Evolutionary conservation across 2,113 vertebrate genomes (phyloP).

Genomic region (Ondatra zibethicus): DNA sequence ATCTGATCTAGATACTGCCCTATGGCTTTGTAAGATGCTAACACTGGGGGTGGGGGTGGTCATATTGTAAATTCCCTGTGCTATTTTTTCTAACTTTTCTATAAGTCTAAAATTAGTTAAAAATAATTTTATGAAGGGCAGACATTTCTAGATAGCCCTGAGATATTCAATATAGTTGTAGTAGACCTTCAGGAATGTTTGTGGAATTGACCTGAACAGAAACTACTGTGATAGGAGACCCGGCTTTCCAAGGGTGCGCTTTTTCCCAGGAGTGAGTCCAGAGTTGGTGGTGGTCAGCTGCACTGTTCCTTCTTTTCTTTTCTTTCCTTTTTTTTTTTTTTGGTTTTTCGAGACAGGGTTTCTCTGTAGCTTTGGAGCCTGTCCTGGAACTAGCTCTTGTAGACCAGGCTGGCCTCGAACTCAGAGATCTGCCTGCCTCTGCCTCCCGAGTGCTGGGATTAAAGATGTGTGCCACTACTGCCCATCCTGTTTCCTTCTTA

Average conservation of each 20-base stretch:
- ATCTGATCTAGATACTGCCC: neutral
- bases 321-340: no score
- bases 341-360: no score
- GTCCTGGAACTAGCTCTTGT: no score
- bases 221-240: neutral
- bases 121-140: neutral
- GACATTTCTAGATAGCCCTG: neutral
- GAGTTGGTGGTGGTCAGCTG: neutral
- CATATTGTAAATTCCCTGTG: conserved; percentile 55
- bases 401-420: no score
- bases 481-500: neutral
- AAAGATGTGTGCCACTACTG: no score
- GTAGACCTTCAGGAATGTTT: neutral
- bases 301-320: no score
- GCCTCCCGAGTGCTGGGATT: no score
- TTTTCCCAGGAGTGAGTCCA: neutral
- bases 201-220: neutral
- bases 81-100: conserved; percentile 62
- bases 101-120: conserved; percentile 69
- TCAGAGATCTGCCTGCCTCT: no score
- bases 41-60: neutral
- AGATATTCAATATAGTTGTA: neutral
- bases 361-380: no score
- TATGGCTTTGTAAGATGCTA: conserved; percentile 34
- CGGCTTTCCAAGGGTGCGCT: neutral